Evolutionary conservation across 2,888 invertebrate genomes (phyloP).

Genomic region (Melanotus villosus): DNA sequence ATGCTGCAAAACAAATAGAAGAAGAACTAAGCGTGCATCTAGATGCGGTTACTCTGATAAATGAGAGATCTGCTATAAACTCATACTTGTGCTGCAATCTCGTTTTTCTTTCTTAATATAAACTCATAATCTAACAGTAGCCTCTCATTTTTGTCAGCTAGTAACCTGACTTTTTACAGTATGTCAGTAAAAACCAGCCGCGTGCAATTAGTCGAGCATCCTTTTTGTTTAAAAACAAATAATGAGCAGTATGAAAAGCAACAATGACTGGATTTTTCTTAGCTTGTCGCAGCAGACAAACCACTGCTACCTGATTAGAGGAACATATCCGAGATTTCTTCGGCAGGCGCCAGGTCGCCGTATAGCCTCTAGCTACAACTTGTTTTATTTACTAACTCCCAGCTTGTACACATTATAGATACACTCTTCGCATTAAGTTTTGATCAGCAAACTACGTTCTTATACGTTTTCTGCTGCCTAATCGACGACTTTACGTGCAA

Average conservation of each 20-base stretch:
- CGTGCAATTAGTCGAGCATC: slow-evolving; percentile 31
- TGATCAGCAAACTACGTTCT: slow-evolving; percentile 28
- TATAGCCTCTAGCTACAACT: slow-evolving; percentile 56
- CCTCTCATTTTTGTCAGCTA: neutral
- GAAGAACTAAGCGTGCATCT: slow-evolving; percentile 44
- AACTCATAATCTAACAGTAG: slow-evolving; percentile 5
- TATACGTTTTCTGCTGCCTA: slow-evolving; percentile 13
- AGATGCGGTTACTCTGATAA: slow-evolving; percentile 38
- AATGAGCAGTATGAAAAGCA: slow-evolving; percentile 38
- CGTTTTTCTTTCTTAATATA: neutral
- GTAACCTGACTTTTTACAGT: slow-evolving; percentile 5
- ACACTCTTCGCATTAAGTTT: slow-evolving; percentile 50
- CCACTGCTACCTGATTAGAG: slow-evolving; percentile 45
- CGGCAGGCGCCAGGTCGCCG: slow-evolving; percentile 65
- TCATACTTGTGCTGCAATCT: neutral
- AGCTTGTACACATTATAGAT: slow-evolving; percentile 52
- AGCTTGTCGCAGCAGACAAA: slow-evolving; percentile 54
- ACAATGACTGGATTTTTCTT: slow-evolving; percentile 52
- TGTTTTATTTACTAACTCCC: slow-evolving; percentile 44
- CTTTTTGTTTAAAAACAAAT: slow-evolving; percentile 27
- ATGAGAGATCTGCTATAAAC: neutral
- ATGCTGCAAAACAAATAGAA: slow-evolving; percentile 47
- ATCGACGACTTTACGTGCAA: slow-evolving; percentile 8
- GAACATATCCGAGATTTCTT: slow-evolving; percentile 57
- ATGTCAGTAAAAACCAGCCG: slow-evolving; percentile 22